Evolutionary conservation across 2,797 vertebrate species (phyloP), one percentile per base, ranked within the genome.

Genomic region (Myripristis jacobus): DNA sequence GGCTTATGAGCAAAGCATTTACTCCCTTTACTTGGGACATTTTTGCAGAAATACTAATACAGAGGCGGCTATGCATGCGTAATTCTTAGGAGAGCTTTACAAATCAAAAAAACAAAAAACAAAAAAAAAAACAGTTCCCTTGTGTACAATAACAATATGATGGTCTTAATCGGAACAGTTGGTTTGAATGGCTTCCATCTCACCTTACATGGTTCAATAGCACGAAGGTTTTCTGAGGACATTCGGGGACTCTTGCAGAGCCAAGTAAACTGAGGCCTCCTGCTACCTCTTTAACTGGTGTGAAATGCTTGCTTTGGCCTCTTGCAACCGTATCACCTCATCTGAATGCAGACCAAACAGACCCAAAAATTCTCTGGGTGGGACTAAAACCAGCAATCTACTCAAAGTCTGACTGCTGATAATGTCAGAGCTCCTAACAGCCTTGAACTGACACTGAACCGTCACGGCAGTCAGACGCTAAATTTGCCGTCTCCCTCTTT

Each of bases 301-400:
- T 66, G 77, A 73, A 71, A 70, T 90, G 88, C 80, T 91, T 87
- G 73, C 76, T 79, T 92, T 92, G 88, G 92, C 84, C 54, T 70
- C 50, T 70, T 70, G 43, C 1, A 66, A 18, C n/a, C n/a, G 46
- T 44, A 84, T 87, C 57, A 84, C 79, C 66, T 86, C 75, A 82
- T 84, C 59, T 85, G 57, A 72, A 76, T 83, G 76, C 79, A 88
- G n/a, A n/a, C n/a, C 70, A 83, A 85, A 72, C 71, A 84, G 34
- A 76, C 70, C n/a, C 12, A 72, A 81, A 77, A 76, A 76, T 50
- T 68, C 79, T 57, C 83, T 52, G 56, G 87, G 77, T 69, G 75
- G 80, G 70, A 75, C 79, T 65, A 75, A 85, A 85, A 78, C 62
- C 53, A 70, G 52, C 16, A n/a, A 59, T 66, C 56, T 51, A 50